Base-by-base conservation (phyloP, 2,113 vertebrate species). In the Entosphenus tridentatus region DNA sequence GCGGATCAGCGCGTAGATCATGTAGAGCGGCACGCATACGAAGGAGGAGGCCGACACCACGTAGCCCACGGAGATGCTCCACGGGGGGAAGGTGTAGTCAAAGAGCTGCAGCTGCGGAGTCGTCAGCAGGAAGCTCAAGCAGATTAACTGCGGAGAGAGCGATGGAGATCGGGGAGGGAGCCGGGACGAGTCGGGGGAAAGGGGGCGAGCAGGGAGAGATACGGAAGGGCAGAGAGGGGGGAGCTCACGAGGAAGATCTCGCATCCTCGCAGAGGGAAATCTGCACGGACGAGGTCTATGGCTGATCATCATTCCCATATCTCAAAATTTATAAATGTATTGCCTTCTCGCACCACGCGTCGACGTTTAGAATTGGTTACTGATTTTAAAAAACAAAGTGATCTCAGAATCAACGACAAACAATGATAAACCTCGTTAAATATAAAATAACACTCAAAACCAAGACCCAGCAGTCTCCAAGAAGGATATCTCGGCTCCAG, bases 1-100 rank as follows among this genome's bases (percentile, higher is more conserved):
- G 71, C 72, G 69, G 55, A 87, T 73, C 77, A 97, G 21, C 76
- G 84, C 77, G 71, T 87, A 97, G 56, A 83, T 74, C 81, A 97
- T 92, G 72, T 96, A 95, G 56, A 78, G 70, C 11, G 92, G 92
- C 69, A 98, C 86, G 56, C 87, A 98, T 77, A 95, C 83, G 78
- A 98, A 77, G 11, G 93, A 97, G 2, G 93, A 98, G 13, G 83
- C 82, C 8, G 92, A 92, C 54, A 95, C 89, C 80, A 86, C 88
- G 73, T 96, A 96, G 57, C 93, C 93, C 73, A 96, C 73, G 56
- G 86, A 77, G 10, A 82, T 82, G 73, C 86, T 91, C 93, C 93
- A 98, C 57, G 78, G 80, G 1, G 92, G 90, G 71, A 89, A 98
- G 8, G 73, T 73, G 14, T 98, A 96, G 69, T 88, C 56, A 73